Evolutionary conservation across 2,797 vertebrate genomes (phyloP), one percentile per base, ranked within the genome.

Genomic region (Coregonus ussuriensis): DNA sequence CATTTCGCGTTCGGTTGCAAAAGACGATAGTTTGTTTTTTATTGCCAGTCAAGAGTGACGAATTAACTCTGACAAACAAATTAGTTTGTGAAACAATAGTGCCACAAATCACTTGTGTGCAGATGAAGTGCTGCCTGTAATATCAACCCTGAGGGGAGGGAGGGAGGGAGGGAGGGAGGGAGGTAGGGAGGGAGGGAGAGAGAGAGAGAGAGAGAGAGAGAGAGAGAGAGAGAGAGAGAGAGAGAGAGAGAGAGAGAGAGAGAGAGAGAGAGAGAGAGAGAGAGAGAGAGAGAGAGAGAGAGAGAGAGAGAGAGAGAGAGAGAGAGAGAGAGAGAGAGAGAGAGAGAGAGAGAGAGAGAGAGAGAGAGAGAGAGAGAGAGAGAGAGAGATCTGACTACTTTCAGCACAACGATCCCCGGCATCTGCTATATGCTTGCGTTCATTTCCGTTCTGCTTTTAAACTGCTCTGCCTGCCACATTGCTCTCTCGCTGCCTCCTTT

Each of bases 11-110:
- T 47, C 0, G 41, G 9, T 47, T 47, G 41, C 33, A 70, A 21
- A 41, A 15, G 33, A 13, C 9, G 6, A 41, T 13, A 9, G 11
- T 9, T 47, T 47, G 25, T 47, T 41, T 37, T 11, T 47, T 33
- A 33, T 47, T 47, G 72, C 14, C 51, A 29, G 62, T 75, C 72
- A 73, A 72, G 56, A 54, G 37, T 47, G 29, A 79, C 68, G 70
- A 33, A 77, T 33, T 33, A 77, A 51, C 66, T 47, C 41, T 47
- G 41, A 47, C 41, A 47, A 47, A 47, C 35, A 72, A 81, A 78
- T 81, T 75, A 77, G 72, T 71, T 74, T 37, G 47, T 29, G 78
- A 71, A 67, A 41, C 47, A 77, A 81, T 71, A 74, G 52, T 63
- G 21, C n/a, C 51, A 77, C 72, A 47, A 59, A 76, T 84, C 78